Conservation (phyloP, 2,797 vertebrate genomes). For the Acipenser ruthenus region DNA sequence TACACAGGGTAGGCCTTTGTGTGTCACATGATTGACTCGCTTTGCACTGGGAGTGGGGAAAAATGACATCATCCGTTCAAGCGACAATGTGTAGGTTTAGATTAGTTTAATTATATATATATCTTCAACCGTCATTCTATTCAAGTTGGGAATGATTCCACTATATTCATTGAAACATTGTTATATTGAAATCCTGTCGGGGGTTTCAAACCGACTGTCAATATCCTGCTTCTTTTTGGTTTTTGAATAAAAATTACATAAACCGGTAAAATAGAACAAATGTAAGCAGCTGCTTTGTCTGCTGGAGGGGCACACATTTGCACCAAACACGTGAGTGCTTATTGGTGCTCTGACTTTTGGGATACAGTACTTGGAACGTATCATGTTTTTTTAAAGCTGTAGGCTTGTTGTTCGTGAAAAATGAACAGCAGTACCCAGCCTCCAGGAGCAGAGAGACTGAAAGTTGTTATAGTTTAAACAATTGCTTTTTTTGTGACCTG, state of each 20-base stretch:
- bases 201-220: too few species aligned
- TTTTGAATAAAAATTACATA: too few species aligned
- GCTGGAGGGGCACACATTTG: too few species aligned
- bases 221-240: too few species aligned
- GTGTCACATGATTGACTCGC: slow-evolving; percentile 24
- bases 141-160: too few species aligned
- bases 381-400: slow-evolving; percentile 38
- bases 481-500: slow-evolving; percentile 50
- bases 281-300: too few species aligned
- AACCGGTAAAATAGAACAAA: too few species aligned
- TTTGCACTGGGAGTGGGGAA: slow-evolving; percentile 16
- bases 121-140: too few species aligned
- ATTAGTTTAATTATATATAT: slow-evolving; percentile 46
- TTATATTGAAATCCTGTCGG: too few species aligned
- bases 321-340: too few species aligned
- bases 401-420: slow-evolving; percentile 30
- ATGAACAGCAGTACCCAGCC: slow-evolving; percentile 13
- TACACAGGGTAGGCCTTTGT: slow-evolving; percentile 38
- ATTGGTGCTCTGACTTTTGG: slow-evolving; percentile 38
- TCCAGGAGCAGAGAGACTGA: slow-evolving; percentile 21
- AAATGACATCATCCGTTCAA: slow-evolving; percentile 54
- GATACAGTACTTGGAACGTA: slow-evolving; percentile 38
- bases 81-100: slow-evolving; percentile 54
- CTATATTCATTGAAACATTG: too few species aligned
- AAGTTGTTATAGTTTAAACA: slow-evolving; percentile 53